Conservation (phyloP, 1,140 invertebrate genomes). For the Heliothis virescens region DNA sequence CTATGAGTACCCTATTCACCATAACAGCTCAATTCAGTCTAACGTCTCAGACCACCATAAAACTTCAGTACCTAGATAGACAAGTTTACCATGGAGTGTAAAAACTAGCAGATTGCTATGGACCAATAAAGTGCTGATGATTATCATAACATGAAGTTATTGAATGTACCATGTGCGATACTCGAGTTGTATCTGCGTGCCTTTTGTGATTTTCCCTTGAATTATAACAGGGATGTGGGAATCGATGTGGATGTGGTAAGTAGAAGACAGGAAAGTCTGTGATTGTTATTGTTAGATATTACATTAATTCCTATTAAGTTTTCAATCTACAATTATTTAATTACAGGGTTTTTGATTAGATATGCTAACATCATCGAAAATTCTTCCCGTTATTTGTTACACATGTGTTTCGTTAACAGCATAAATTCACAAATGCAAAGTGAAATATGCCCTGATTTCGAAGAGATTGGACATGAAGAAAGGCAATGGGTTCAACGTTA, state of each 20-base stretch:
- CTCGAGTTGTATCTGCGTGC: conserved; percentile 4
- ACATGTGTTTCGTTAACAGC: no score
- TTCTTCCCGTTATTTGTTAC: no score
- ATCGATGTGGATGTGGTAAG: not conserved
- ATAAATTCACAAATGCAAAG: no score
- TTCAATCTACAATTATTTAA: no score
- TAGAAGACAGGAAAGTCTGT: not conserved
- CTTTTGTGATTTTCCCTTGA: conserved; percentile 21
- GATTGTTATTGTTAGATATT: not conserved
- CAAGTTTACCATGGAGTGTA: conserved; percentile 5
- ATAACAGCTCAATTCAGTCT: no score
- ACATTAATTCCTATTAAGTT: no score
- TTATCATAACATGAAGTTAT: conserved; percentile 40
- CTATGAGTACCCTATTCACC: no score
- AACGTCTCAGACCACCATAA: no score
- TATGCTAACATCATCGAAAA: no score
- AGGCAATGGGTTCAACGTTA: not conserved
- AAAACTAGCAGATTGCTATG: not conserved
- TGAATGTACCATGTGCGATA: conserved; percentile 14
- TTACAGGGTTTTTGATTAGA: no score
- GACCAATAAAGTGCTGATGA: not conserved
- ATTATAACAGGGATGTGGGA: not conserved
- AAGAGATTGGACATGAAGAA: no score
- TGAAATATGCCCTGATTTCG: no score
- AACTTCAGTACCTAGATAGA: conserved; percentile 4